Evolutionary conservation across 2,888 invertebrate genomes (phyloP).

Genomic region (Zaprionus bogoriensis): DNA sequence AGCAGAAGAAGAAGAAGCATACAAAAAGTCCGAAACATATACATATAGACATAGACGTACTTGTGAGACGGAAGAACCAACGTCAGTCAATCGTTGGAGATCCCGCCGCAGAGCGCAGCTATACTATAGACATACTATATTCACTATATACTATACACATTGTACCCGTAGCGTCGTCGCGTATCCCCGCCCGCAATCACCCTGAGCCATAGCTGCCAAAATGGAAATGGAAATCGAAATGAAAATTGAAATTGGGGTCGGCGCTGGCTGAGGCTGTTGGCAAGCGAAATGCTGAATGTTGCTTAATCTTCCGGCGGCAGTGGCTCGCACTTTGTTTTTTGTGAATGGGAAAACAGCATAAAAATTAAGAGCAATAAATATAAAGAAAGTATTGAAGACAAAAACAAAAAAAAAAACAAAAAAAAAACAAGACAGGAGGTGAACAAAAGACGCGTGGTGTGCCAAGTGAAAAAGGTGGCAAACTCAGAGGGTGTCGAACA

Average conservation of each 20-base stretch:
- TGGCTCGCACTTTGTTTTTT: constrained; percentile 31
- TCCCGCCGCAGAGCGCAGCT: constrained; percentile 17
- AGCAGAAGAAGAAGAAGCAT: neutral
- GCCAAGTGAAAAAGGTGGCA: constrained; percentile 4
- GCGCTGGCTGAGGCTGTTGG: constrained; percentile 28
- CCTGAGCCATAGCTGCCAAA: constrained; percentile 55
- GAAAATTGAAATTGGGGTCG: constrained; percentile 42
- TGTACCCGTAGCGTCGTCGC: no score
- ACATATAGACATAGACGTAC: neutral
- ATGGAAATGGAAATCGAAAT: constrained; percentile 37
- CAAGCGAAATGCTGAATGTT: constrained; percentile 36
- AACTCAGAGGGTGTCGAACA: neutral
- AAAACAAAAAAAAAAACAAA: constrained; percentile 9
- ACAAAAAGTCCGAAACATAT: neutral
- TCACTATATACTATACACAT: neutral
- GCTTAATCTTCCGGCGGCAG: constrained; percentile 42
- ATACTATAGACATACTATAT: constrained; percentile 7
- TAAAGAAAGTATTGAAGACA: constrained; percentile 12
- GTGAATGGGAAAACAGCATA: constrained; percentile 53
- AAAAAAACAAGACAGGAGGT: constrained; percentile 12
- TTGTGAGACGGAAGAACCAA: constrained; percentile 33
- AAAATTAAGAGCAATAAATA: constrained; percentile 36
- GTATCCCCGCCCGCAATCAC: constrained; percentile 32
- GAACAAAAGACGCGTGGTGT: neutral
- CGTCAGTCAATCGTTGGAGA: constrained; percentile 31